Evolutionary conservation across 2,113 vertebrate genomes (phyloP).

Genomic region (Chaetura pelagica): DNA sequence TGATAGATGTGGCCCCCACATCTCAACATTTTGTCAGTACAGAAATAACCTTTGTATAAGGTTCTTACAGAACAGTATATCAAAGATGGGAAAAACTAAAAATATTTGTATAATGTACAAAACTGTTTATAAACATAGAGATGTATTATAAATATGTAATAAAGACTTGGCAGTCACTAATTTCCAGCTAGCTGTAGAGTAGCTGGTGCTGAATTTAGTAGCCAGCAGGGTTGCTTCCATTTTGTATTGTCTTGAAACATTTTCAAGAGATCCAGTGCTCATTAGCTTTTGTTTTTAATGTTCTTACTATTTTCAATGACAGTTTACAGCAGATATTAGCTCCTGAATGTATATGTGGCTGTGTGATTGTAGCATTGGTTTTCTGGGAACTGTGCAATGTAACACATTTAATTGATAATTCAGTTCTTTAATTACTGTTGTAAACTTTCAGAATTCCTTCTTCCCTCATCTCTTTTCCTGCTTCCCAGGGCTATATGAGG

Average conservation of each 20-base stretch:
- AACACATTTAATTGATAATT: background rate
- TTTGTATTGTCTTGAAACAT: background rate
- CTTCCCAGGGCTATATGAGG: background rate
- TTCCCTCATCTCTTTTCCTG: background rate
- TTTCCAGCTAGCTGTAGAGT: background rate
- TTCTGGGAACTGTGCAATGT: background rate
- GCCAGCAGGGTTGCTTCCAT: background rate
- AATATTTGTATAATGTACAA: background rate
- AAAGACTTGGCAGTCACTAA: background rate
- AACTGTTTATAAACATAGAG: background rate
- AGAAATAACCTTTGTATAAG: background rate
- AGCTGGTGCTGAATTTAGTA: background rate
- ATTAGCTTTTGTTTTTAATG: background rate
- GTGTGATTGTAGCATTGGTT: background rate
- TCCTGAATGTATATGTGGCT: rapidly evolving
- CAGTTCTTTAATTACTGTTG: background rate
- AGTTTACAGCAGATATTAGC: background rate
- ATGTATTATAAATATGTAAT: background rate
- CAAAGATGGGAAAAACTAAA: background rate
- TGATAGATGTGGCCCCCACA: background rate
- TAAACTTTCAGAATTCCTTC: background rate
- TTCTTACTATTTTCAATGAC: background rate
- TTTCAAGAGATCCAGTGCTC: background rate
- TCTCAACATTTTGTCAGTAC: background rate
- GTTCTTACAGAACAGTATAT: background rate